Percentiles rank a stretch among this genome's conserved stretches.
Evolutionary conservation across 2,797 vertebrate species (phyloP).

Genomic region (Staurois parvus): DNA sequence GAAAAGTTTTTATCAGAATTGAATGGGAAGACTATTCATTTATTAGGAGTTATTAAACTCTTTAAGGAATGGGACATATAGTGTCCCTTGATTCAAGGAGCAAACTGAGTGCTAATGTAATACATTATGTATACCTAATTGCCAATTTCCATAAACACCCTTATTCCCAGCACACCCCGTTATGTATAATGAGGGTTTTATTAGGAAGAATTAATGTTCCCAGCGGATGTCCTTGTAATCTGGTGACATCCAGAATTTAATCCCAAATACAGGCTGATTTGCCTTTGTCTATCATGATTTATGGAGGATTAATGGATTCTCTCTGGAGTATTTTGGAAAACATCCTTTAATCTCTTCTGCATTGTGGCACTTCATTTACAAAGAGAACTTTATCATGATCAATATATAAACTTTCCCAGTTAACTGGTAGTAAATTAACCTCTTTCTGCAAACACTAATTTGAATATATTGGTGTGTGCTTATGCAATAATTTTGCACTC

Average conservation of each 20-base stretch:
- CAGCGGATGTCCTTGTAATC: constrained; percentile 44
- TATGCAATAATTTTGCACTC: not conserved
- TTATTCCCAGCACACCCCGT: constrained; percentile 21
- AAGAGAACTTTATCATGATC: not conserved
- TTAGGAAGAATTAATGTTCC: constrained; percentile 34
- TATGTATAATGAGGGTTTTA: constrained; percentile 17
- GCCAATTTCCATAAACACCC: constrained; percentile 8
- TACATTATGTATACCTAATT: constrained; percentile 1
- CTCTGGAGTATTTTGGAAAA: constrained; percentile 30
- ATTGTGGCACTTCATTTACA: not conserved
- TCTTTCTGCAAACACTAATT: not conserved
- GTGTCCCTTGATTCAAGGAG: not conserved
- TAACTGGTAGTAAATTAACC: not conserved
- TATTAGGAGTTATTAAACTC: not conserved
- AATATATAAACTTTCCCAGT: not conserved
- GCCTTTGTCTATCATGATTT: constrained; percentile 11
- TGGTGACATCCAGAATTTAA: constrained; percentile 33
- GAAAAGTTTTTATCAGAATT: not conserved
- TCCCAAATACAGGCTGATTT: constrained; percentile 41
- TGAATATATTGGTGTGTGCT: not conserved
- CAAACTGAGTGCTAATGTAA: not conserved
- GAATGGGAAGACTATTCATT: not conserved
- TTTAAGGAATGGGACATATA: not conserved
- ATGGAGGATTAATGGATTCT: constrained; percentile 23
- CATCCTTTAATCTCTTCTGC: constrained; percentile 14